Evolutionary conservation across 2,888 invertebrate species (phyloP).

Genomic region (Sphecodes monilicornis): DNA sequence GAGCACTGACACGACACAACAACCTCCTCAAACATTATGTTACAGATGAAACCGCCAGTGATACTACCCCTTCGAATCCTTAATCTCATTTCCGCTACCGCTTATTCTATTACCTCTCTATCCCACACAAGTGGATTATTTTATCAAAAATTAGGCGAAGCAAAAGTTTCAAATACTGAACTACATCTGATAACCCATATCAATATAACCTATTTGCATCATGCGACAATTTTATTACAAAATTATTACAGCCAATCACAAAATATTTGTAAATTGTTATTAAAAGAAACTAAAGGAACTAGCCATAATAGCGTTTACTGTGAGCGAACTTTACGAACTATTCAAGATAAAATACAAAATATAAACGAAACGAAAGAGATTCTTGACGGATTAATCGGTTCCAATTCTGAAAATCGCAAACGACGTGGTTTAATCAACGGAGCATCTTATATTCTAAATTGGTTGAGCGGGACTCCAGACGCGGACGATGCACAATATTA

Average conservation of each 20-base stretch:
- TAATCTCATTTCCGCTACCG: not conserved
- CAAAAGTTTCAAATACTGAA: conserved; percentile 14
- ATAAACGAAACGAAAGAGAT: not conserved
- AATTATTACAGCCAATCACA: not conserved
- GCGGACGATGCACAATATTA: conserved; percentile 23
- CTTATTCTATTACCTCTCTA: not conserved
- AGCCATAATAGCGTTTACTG: conserved; percentile 11
- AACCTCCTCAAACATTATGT: conserved; percentile 31
- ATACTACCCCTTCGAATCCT: not conserved
- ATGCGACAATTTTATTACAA: not conserved
- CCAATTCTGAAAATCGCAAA: not conserved
- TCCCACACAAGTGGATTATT: conserved; percentile 17
- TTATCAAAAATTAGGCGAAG: conserved; percentile 7
- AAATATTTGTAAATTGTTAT: not conserved
- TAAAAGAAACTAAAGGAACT: not conserved
- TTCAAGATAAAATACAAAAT: no score
- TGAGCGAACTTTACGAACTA: conserved; percentile 2
- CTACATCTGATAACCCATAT: conserved; percentile 10
- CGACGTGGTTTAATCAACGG: conserved; percentile 23
- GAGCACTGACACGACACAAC: no score
- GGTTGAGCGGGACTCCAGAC: conserved; percentile 27
- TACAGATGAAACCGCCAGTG: conserved; percentile 31
- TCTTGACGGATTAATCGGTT: not conserved
- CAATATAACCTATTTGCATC: conserved; percentile 13
- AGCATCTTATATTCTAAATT: conserved; percentile 5